These are phyloP conservation scores for Aldabrachelys gigantea DNA, from an alignment of 2,113 vertebrate species.

Conservation along the genomic window DNA sequence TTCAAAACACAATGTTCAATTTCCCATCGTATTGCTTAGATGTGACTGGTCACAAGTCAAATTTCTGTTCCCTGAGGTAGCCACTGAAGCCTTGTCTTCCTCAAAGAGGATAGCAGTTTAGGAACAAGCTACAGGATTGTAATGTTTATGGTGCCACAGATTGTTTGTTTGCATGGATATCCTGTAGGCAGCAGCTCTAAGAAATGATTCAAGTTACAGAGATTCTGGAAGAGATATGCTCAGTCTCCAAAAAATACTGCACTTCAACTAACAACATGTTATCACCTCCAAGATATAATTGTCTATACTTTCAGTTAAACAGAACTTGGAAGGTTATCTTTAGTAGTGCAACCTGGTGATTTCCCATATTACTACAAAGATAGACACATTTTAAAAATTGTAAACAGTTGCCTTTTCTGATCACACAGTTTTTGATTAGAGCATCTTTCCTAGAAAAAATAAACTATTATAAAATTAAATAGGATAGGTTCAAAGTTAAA, in stretches of 20 bases:
- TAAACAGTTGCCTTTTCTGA: not conserved
- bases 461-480: fast-evolving
- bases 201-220: not conserved
- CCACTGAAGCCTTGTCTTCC: too few relatives aligned
- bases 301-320: not conserved
- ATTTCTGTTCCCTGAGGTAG: too few relatives aligned
- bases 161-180: not conserved
- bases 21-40: not conserved
- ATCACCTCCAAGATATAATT: not conserved
- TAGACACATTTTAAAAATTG: not conserved
- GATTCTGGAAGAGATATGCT: not conserved
- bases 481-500: not conserved
- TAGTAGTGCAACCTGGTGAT: not conserved
- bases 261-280: not conserved
- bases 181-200: not conserved
- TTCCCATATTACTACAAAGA: not conserved
- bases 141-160: not conserved
- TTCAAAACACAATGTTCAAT: not conserved
- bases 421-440: not conserved
- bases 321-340: not conserved
- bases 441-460: not conserved
- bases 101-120: not conserved
- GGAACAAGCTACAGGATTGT: not conserved
- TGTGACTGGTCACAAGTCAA: not conserved
- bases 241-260: not conserved